Evolutionary conservation across 1,140 invertebrate genomes (phyloP).

Genomic region (Chrysomallon squamiferum): DNA sequence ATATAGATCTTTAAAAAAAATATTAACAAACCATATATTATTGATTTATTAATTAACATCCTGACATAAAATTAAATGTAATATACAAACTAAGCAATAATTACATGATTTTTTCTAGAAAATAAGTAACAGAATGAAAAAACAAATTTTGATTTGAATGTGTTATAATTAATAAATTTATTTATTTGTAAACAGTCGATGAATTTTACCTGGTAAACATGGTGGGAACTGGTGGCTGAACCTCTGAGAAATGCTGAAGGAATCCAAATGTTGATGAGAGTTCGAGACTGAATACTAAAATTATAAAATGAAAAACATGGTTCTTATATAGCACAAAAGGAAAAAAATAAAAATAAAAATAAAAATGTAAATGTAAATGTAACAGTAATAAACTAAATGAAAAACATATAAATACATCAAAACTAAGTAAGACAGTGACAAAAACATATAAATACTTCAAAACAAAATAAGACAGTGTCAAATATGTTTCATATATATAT

Average conservation of each 20-base stretch:
- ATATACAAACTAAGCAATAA: background rate
- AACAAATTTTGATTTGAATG: no score
- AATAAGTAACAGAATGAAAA: no score
- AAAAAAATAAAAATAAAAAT: background rate
- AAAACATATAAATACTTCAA: no score
- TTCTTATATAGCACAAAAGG: background rate
- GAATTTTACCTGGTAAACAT: constrained; percentile 88
- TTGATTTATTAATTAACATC: background rate
- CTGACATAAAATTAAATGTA: background rate
- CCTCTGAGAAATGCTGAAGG: constrained; percentile 89
- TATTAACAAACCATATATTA: background rate
- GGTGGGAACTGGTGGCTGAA: constrained; percentile 74
- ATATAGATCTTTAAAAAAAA: constrained; percentile 74
- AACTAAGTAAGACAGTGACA: no score
- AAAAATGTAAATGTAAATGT: background rate
- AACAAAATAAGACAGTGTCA: no score
- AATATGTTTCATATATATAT: no score
- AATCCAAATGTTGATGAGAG: constrained; percentile 87
- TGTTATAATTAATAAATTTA: no score
- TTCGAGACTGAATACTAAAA: constrained; percentile 20
- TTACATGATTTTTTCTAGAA: no score
- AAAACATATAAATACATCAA: no score
- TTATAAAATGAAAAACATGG: background rate
- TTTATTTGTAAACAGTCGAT: no score
- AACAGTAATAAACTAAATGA: background rate